Conservation (phyloP, 1,140 invertebrate species). For the Helicorthomorpha holstii region DNA sequence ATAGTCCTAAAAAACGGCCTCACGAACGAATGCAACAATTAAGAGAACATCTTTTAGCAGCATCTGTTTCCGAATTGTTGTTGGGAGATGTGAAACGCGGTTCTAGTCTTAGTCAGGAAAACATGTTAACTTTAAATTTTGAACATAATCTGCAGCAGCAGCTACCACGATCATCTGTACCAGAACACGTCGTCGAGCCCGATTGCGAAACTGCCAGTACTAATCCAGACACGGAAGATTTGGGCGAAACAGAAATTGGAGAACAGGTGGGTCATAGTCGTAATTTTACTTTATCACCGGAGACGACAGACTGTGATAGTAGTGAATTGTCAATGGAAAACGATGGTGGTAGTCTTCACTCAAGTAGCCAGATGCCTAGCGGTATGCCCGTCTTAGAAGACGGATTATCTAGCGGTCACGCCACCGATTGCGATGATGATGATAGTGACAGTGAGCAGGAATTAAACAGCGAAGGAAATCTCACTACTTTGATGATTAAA, state of each 20-base stretch:
- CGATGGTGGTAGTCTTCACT: slow-evolving; percentile 13
- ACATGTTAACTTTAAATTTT: background rate
- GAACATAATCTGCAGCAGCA: background rate
- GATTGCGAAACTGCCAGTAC: slow-evolving; percentile 24
- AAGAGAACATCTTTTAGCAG: background rate
- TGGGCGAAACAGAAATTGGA: slow-evolving; percentile 43
- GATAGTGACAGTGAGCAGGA: slow-evolving; percentile 8
- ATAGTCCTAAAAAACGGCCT: slow-evolving; percentile 24
- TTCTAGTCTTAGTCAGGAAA: slow-evolving; percentile 3
- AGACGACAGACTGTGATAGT: slow-evolving; percentile 88
- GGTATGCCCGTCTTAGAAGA: slow-evolving; percentile 91
- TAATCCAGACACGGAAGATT: slow-evolving; percentile 35
- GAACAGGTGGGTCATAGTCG: slow-evolving; percentile 37
- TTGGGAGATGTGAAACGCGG: background rate
- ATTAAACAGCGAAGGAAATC: slow-evolving; percentile 15
- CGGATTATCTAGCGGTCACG: slow-evolving; percentile 63
- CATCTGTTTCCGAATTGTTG: background rate
- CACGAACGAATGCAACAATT: background rate
- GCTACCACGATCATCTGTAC: background rate
- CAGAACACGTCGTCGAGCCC: slow-evolving; percentile 18
- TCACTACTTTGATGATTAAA: slow-evolving; percentile 45
- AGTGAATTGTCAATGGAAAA: slow-evolving; percentile 34
- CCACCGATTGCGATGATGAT: background rate
- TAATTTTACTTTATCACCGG: slow-evolving; percentile 78
- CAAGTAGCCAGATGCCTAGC: slow-evolving; percentile 35